A percentile compares a stretch with the other conserved stretches of the same genome.
Conservation (phyloP, 2,888 invertebrate genomes). For the Camponotus fellah region DNA sequence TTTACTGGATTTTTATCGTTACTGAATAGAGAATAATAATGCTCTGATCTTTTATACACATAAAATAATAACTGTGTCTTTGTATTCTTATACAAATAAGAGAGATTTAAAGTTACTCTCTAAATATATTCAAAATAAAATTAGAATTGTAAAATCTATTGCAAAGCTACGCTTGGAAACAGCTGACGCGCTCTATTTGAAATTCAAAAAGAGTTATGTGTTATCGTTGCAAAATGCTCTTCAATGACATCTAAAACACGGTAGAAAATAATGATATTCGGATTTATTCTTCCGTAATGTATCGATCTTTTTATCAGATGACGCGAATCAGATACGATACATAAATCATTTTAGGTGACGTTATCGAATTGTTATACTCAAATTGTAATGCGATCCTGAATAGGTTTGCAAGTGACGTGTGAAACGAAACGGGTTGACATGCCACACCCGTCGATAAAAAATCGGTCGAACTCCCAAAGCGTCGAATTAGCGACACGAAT, state of each 20-base stretch:
- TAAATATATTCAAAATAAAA: conserved; percentile 9
- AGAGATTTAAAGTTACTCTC: not conserved
- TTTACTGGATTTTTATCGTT: not conserved
- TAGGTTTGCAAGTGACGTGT: conserved; percentile 23
- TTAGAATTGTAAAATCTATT: conserved; percentile 7
- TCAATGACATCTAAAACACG: not conserved
- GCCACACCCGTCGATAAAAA: conserved; percentile 50
- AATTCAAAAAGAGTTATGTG: conserved; percentile 28
- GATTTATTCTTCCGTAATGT: not conserved
- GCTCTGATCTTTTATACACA: not conserved
- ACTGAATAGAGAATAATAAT: not conserved
- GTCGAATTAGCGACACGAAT: conserved; percentile 56
- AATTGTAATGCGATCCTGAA: conserved; percentile 19
- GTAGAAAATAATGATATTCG: not conserved
- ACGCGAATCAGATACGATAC: not conserved
- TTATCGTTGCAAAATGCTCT: conserved; percentile 1
- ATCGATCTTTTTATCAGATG: not conserved
- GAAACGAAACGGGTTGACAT: conserved; percentile 27
- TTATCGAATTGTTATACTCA: not conserved
- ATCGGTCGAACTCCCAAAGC: conserved; percentile 60
- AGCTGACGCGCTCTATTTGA: conserved; percentile 32
- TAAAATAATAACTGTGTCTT: not conserved
- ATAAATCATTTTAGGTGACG: conserved; percentile 21
- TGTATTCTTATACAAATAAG: not conserved
- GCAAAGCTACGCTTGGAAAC: not conserved